phyloP scores from a whole-genome alignment of 1,140 invertebrate genomes.

The Bombus fervidus region DNA sequence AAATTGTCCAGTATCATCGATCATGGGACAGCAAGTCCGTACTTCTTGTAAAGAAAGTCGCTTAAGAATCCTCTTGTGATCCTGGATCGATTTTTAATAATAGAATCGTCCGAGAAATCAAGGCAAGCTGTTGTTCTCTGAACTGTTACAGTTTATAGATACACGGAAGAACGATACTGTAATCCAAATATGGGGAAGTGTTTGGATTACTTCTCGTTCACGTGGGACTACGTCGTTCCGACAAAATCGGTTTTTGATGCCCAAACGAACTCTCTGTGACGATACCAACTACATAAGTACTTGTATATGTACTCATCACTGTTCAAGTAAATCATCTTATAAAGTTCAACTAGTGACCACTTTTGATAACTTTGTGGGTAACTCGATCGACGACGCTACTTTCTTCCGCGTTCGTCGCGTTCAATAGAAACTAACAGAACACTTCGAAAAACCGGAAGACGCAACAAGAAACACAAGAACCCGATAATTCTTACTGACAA shows the following conservation, averaged over 20 bases:
- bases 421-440: background rate
- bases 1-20: background rate
- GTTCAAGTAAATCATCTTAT: background rate
- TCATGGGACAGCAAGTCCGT: background rate
- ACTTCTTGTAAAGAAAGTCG: background rate
- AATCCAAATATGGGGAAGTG: constrained; percentile 70
- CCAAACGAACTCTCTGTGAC: background rate
- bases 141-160: background rate
- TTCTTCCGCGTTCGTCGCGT: background rate
- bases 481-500: constrained; percentile 32
- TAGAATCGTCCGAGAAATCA: background rate
- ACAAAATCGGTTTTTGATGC: background rate
- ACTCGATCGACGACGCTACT: background rate
- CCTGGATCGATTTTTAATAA: background rate
- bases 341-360: constrained; percentile 6
- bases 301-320: background rate
- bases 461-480: background rate
- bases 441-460: background rate
- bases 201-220: constrained; percentile 60
- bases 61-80: background rate
- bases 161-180: constrained; percentile 34
- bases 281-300: background rate
- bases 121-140: background rate
- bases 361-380: constrained; percentile 16
- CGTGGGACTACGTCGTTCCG: background rate